A percentile compares a stretch with the other conserved stretches of the same genome.
These are phyloP conservation scores for Cherax quadricarinatus DNA, from an alignment of 1,140 invertebrate genomes.

Conservation along the genomic window DNA sequence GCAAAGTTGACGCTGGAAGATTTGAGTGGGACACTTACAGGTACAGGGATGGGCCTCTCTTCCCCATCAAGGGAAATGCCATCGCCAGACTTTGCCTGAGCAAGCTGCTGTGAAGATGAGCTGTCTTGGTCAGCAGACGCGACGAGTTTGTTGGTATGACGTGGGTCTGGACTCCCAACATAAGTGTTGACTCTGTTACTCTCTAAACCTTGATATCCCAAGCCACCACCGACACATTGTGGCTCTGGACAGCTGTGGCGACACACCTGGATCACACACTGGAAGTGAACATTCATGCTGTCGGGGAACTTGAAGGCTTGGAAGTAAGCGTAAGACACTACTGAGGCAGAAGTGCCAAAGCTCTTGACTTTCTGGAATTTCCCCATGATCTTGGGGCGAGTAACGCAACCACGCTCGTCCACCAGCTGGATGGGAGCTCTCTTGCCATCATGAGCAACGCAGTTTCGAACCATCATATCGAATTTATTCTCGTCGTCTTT, in stretches of 20 bases:
- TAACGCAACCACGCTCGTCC: slow-evolving; percentile 93
- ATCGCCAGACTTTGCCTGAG: slow-evolving; percentile 31
- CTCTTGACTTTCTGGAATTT: slow-evolving; percentile 97
- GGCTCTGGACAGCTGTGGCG: slow-evolving; percentile 94
- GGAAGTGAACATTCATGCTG: slow-evolving; percentile 98
- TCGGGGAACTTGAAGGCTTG: slow-evolving; percentile 96
- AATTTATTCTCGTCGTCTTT: slow-evolving; percentile 97
- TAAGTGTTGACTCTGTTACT: slow-evolving; percentile 30
- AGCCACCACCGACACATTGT: slow-evolving; percentile 82
- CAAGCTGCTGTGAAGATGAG: slow-evolving; percentile 16
- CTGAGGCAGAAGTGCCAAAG: slow-evolving; percentile 94
- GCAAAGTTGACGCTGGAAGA: neutral
- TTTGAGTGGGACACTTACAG: slow-evolving; percentile 46
- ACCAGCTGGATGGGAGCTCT: slow-evolving; percentile 91
- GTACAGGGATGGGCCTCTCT: slow-evolving; percentile 35
- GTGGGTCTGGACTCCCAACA: slow-evolving; percentile 34
- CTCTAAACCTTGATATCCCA: slow-evolving; percentile 44
- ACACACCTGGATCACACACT: slow-evolving; percentile 96
- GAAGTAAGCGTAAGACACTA: slow-evolving; percentile 96
- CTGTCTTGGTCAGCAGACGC: too few relatives aligned
- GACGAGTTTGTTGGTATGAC: slow-evolving; percentile 9
- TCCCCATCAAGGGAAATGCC: slow-evolving; percentile 18
- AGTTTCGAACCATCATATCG: slow-evolving; percentile 95
- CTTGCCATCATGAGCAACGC: slow-evolving; percentile 95
- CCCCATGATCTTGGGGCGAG: slow-evolving; percentile 93